Percentiles rank a stretch among this genome's conserved stretches.
Evolutionary conservation across 2,797 vertebrate genomes (phyloP).

Genomic region (Takifugu ocellatus): DNA sequence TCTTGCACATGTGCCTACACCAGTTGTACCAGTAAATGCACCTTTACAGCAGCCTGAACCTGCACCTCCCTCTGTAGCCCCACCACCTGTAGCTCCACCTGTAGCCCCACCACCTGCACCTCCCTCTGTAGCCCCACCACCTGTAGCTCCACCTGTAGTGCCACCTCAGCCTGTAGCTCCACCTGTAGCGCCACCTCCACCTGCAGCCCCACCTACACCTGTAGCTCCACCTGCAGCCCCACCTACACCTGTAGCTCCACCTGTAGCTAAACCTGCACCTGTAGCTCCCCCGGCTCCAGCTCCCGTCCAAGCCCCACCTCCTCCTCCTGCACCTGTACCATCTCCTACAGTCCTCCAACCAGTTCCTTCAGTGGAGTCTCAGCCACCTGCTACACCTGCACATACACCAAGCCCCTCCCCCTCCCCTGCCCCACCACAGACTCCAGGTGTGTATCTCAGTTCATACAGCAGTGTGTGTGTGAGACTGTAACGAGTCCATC

Average conservation of each 20-base stretch:
- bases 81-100: background rate
- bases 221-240: background rate
- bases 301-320: background rate
- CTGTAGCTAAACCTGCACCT: background rate
- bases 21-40: background rate
- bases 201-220: background rate
- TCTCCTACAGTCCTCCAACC: background rate
- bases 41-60: background rate
- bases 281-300: background rate
- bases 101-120: background rate
- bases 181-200: background rate
- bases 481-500: background rate
- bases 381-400: constrained; percentile 4
- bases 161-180: background rate
- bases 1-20: background rate
- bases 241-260: background rate
- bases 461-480: background rate
- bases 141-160: background rate
- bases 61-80: background rate
- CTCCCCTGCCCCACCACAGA: constrained; percentile 49
- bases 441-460: constrained; percentile 68
- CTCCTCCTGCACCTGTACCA: background rate
- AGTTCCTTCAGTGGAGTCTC: constrained; percentile 4
- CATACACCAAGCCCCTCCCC: constrained; percentile 8
- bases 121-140: background rate